Evolutionary conservation across 2,888 invertebrate genomes (phyloP).

Genomic region (Diogma glabrata): DNA sequence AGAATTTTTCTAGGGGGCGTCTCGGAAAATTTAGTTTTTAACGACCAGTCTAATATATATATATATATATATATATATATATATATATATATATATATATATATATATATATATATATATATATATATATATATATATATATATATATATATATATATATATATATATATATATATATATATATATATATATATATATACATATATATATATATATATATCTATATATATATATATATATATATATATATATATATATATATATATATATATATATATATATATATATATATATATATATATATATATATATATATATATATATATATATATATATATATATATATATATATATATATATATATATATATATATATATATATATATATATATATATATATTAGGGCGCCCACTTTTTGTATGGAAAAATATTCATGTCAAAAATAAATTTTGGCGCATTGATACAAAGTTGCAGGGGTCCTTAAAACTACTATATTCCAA

Average conservation of each 20-base stretch:
- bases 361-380: conserved; percentile 1
- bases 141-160: conserved; percentile 3
- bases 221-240: neutral
- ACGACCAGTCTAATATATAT: no score
- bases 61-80: neutral
- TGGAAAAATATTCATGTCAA: no score
- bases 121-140: conserved; percentile 3
- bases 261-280: neutral
- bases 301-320: neutral
- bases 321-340: conserved; percentile 3
- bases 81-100: neutral
- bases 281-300: neutral
- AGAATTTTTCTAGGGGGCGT: no score
- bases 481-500: no score
- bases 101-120: neutral
- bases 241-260: neutral
- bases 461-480: no score
- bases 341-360: neutral
- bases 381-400: conserved; percentile 3
- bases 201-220: conserved; percentile 1
- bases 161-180: conserved; percentile 1
- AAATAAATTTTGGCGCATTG: no score
- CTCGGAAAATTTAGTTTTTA: no score
- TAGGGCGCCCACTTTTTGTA: no score
- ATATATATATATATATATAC: conserved; percentile 1